Conservation (phyloP, 2,888 invertebrate species). For the Watsonalla cultraria region DNA sequence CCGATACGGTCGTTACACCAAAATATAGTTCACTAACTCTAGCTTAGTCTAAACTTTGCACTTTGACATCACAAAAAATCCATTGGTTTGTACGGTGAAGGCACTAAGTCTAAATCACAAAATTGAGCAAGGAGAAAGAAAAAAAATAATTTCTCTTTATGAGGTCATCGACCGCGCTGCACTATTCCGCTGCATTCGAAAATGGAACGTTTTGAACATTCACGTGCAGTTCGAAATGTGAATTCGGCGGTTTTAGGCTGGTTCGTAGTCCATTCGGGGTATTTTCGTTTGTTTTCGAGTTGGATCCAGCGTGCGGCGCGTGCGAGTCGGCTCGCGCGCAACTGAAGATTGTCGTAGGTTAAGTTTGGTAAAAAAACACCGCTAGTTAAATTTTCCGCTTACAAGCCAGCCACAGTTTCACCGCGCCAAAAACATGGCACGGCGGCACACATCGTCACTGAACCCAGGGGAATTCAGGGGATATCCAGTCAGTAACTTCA, state of each 20-base stretch:
- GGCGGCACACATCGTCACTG: conserved; percentile 30
- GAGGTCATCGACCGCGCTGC: conserved; percentile 56
- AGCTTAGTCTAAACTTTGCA: conserved; percentile 62
- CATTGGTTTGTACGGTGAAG: conserved; percentile 61
- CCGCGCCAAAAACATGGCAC: conserved; percentile 49
- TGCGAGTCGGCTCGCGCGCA: conserved; percentile 71
- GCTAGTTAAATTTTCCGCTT: conserved; percentile 71
- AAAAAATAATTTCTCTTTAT: conserved; percentile 55
- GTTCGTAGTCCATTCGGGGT: conserved; percentile 54
- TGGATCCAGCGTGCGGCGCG: conserved; percentile 51
- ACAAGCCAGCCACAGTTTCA: conserved; percentile 46
- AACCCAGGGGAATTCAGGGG: conserved; percentile 17
- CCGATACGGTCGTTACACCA: conserved; percentile 24
- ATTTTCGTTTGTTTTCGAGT: conserved; percentile 54
- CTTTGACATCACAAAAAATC: conserved; percentile 67
- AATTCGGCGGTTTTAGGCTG: conserved; percentile 44
- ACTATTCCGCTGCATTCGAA: conserved; percentile 48
- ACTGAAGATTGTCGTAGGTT: conserved; percentile 75
- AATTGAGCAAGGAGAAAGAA: conserved; percentile 68
- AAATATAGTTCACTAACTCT: conserved; percentile 55
- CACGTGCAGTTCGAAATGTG: conserved; percentile 41
- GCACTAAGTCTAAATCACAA: conserved; percentile 73
- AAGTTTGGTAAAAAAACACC: conserved; percentile 69
- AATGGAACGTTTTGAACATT: conserved; percentile 44
- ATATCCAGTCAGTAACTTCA: conserved; percentile 26